A percentile compares a stretch with the other conserved stretches of the same genome.
These are phyloP conservation scores for Acinonyx jubatus DNA, from an alignment of 2,113 vertebrate species.

Conservation along the genomic window DNA sequence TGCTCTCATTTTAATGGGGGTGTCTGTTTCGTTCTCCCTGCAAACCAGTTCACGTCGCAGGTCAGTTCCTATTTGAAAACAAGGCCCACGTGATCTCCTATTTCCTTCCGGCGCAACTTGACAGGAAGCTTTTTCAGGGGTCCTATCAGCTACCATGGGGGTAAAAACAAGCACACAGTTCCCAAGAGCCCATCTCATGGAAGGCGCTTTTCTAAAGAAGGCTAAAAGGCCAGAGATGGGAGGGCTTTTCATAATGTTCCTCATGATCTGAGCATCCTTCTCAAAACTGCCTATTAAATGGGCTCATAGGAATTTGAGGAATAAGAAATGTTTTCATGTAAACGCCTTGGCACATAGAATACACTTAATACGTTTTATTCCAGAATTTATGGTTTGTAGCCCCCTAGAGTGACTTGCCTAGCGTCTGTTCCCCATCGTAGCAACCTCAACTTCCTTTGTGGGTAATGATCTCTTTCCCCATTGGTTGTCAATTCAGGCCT, in stretches of 20 bases:
- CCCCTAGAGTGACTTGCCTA: background rate
- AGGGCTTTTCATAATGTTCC: background rate
- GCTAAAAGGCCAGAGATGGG: background rate
- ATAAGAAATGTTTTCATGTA: background rate
- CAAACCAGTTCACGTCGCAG: background rate
- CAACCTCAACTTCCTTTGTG: background rate
- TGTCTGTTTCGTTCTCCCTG: background rate
- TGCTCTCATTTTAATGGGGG: background rate
- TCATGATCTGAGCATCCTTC: background rate
- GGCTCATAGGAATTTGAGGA: background rate
- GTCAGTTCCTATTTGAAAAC: background rate
- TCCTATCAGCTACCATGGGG: background rate
- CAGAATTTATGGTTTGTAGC: background rate
- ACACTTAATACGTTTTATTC: background rate
- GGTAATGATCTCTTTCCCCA: background rate
- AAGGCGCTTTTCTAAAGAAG: background rate
- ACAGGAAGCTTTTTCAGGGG: background rate
- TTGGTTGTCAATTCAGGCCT: background rate
- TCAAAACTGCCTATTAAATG: background rate
- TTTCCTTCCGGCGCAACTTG: background rate
- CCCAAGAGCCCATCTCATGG: background rate
- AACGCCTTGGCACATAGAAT: background rate
- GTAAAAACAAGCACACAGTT: background rate
- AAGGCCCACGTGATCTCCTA: background rate
- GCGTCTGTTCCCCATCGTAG: background rate